Base-by-base conservation (phyloP, 2,113 vertebrate genomes). In the Heterotilapia buettikoferi region DNA sequence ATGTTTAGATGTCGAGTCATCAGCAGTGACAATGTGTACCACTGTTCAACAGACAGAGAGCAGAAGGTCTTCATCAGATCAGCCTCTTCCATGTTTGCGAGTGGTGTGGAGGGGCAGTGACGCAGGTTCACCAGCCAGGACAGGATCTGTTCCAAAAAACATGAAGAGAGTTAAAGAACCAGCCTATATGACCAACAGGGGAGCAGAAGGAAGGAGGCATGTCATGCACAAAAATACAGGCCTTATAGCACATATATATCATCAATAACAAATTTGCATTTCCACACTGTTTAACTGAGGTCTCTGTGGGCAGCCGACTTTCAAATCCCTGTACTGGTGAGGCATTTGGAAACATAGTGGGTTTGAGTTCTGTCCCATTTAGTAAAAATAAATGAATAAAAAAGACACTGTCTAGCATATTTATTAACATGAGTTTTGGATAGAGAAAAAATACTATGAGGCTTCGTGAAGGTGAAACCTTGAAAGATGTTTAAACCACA, bases 1-100 rank as follows among this genome's bases (percentile, higher is more conserved):
- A 85, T 0, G 90, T 97, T 97, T 71, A 98, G 11, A 76, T 99
- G 96, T 31, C 92, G 96, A 57, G 97, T 80, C 61, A 97, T 87
- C 16, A 98, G 97, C 84, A 99, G 43, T 2, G 94, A 94, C 2
- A 98, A 97, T 92, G 16, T 96, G 86, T 96, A 98, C 95, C 95
- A 96, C 16, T 97, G 86, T 6, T 84, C 68, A 3, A 13, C 18
- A 3, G 96, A 79, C 87, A 98, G 88, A 24, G 93, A 95, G 93
- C 98, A 99, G 84, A 98, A 87, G 82, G 96, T 92, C 61, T 86
- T 83, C 6, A 86, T 76, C 2, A 2, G 40, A 26, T 94, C 95
- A 4, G 94, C 13, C 45, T 92, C 83, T 3, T 88, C 91, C 81
- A 92, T 89, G 14, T 76, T 18, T 26, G 79, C 2, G 12, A n/a